phyloP scores from a whole-genome alignment of 2,888 invertebrate genomes.

The Malachius bipustulatus region DNA sequence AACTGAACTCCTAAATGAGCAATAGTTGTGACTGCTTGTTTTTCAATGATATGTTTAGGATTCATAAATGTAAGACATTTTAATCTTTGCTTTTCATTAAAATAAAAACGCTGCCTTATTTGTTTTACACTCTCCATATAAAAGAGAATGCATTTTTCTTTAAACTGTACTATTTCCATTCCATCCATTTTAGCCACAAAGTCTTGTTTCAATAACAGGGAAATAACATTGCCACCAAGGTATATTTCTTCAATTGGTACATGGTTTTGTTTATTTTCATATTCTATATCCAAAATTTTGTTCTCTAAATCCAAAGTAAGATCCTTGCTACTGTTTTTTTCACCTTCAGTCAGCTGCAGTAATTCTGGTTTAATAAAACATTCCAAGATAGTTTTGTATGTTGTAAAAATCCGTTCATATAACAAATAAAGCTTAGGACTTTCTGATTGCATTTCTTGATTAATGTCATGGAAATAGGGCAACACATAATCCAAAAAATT shows the following conservation, averaged over 20 bases:
- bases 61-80: background rate
- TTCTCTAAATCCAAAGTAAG: too few relatives aligned
- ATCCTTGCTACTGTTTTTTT: too few relatives aligned
- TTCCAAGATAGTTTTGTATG: slow-evolving; percentile 5
- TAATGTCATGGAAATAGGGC: slow-evolving; percentile 10
- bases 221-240: slow-evolving; percentile 2
- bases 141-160: slow-evolving; percentile 3
- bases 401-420: too few relatives aligned
- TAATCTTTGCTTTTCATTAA: slow-evolving; percentile 3
- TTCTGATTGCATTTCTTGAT: slow-evolving; percentile 11
- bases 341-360: too few relatives aligned
- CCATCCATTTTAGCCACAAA: background rate
- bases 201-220: too few relatives aligned
- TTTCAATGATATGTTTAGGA: slow-evolving; percentile 1
- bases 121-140: slow-evolving; percentile 5
- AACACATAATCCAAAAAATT: slow-evolving; percentile 12
- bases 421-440: slow-evolving; percentile 11
- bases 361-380: background rate
- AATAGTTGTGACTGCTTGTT: background rate
- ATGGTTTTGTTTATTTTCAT: background rate
- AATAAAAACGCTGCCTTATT: background rate
- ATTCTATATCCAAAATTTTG: slow-evolving; percentile 2
- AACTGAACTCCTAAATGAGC: background rate
- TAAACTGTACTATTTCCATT: background rate
- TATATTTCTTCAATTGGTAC: slow-evolving; percentile 4